Base-by-base conservation (phyloP, 92 coral and sea anemone species). In the Montipora capitata region DNA sequence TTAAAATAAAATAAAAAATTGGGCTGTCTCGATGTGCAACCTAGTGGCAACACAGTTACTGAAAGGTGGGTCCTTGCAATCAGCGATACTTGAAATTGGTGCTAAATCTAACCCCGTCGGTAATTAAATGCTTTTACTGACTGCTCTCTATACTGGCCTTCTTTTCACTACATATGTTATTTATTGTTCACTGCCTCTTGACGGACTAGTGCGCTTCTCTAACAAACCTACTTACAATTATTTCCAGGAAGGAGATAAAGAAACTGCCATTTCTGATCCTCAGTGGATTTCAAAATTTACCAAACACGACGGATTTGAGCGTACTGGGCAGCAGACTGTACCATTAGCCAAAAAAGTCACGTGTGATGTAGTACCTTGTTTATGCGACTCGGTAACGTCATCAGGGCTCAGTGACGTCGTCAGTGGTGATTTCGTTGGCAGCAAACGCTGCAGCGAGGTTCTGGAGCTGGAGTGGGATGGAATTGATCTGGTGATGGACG, bases 381-480 rank as follows among this genome's bases (percentile, higher is more conserved):
- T 27, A 27, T 27, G 35, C 35, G 51, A 49, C 15, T 72, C 76
- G 68, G 12, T 35, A 7, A 49, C 65, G 49, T 80, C 76, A 49
- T 41, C 48, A 64, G 38, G 35, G 40, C 41, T 11, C 51, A 80
- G 65, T 67, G 85, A 67, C 40, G 38, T 38, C 72, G 66, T 48
- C 5, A 48, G 52, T 48, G 52, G 52, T 48, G 52, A 48, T 48
- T 5, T 48, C 52, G 10, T 48, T 10, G 52, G 76, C 65, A 51
- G 67, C 43, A 68, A 68, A 40, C 85, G 85, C 13, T 91, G 85
- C 35, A 91, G 94, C 73, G 84, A 35, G 15, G 81, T 67, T 16
- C 80, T 82, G 15, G 94, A 91, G 20, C 90, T 91, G 2, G 94
- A 91, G 64, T 91, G 94, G 94, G 94, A 91, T 61, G 94, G 94